A percentile compares a stretch with the other conserved stretches of the same genome.
Evolutionary conservation across 2,888 invertebrate genomes (phyloP).

Genomic region (Mylabris sibirica): DNA sequence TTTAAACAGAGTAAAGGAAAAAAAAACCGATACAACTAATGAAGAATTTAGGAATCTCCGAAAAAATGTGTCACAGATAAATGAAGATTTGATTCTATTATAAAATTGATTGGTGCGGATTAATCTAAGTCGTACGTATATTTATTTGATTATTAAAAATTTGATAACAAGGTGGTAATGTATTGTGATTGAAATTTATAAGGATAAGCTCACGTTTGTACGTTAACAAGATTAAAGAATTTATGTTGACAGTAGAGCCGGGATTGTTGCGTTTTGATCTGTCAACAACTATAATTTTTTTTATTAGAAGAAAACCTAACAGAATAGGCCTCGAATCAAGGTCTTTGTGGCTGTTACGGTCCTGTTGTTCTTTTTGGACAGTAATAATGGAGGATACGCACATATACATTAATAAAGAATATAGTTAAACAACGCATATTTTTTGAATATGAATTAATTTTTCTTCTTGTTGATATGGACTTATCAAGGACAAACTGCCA

Average conservation of each 20-base stretch:
- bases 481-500: slow-evolving; percentile 14
- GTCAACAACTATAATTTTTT: no score
- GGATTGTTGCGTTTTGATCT: no score
- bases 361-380: no score
- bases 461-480: slow-evolving; percentile 3
- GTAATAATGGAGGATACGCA: no score
- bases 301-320: no score
- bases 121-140: not conserved
- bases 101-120: not conserved
- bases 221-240: slow-evolving; percentile 16
- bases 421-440: no score
- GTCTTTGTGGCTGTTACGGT: no score
- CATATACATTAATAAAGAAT: no score
- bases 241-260: not conserved
- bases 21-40: slow-evolving; percentile 36
- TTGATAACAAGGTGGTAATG: slow-evolving; percentile 16
- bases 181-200: slow-evolving; percentile 30
- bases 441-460: not conserved
- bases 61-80: not conserved
- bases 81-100: slow-evolving; percentile 1
- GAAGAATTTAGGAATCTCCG: slow-evolving; percentile 30
- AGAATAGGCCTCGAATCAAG: no score
- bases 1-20: not conserved
- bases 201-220: slow-evolving; percentile 19
- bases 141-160: slow-evolving; percentile 7